These are phyloP conservation scores for Eunapius fragilis DNA, from an alignment of 37 sponge, comb jelly and placozoan genomes.

Conservation along the genomic window DNA sequence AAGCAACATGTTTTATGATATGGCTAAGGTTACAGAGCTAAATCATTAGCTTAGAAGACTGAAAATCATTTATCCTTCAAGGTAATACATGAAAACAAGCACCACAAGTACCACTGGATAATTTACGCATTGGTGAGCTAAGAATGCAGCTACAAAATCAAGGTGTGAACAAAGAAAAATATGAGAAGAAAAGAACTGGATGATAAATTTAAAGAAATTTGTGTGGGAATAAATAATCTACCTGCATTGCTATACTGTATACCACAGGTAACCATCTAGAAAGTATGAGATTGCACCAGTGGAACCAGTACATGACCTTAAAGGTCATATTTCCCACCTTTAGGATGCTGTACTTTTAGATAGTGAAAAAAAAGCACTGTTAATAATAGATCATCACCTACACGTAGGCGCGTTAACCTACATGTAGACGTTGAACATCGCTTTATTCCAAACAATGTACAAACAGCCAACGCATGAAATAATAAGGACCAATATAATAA, in stretches of 20 bases:
- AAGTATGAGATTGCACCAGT: slow-evolving; percentile 7
- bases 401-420: too few species aligned
- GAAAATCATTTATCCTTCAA: background rate
- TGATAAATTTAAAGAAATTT: background rate
- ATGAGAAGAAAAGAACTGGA: background rate
- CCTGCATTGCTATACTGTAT: background rate
- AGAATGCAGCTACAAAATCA: background rate
- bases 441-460: background rate
- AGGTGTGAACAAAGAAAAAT: background rate
- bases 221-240: slow-evolving; percentile 1
- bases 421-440: too few species aligned
- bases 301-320: slow-evolving; percentile 42
- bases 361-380: too few species aligned
- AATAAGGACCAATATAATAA: too few species aligned
- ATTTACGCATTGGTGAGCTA: background rate
- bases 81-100: background rate
- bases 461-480: too few species aligned
- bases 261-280: background rate
- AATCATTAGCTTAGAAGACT: background rate
- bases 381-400: too few species aligned
- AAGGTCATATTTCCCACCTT: slow-evolving; percentile 13
- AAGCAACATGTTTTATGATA: background rate
- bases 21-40: background rate
- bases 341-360: background rate
- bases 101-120: background rate